These are phyloP conservation scores for Serranochromis macrocephalus DNA, from an alignment of 2,113 vertebrate species.

Conservation along the genomic window DNA sequence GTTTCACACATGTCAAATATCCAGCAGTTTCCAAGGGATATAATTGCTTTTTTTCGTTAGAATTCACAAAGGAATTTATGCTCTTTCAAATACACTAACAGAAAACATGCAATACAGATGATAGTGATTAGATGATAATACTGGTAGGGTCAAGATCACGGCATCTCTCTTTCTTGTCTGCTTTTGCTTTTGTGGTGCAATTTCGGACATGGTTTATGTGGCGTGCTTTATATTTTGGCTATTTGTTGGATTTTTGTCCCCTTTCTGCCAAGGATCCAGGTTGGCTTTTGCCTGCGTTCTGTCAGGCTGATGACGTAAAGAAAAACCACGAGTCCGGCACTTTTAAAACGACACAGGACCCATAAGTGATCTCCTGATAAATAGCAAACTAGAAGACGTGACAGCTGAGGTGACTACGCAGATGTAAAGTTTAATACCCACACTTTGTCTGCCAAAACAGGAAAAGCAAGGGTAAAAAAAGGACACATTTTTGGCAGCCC, in stretches of 20 bases:
- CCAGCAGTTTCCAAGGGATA: not conserved
- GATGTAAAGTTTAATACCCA: conserved; percentile 30
- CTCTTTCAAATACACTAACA: not conserved
- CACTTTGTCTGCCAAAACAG: conserved; percentile 27
- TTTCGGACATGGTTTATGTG: not conserved
- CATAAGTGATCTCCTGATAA: not conserved
- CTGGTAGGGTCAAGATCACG: not conserved
- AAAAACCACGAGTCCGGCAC: not conserved
- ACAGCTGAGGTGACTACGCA: not conserved
- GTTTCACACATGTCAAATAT: not conserved
- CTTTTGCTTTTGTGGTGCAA: not conserved
- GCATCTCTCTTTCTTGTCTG: not conserved
- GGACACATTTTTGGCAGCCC: conserved; percentile 67
- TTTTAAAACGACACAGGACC: not conserved
- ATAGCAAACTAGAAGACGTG: not conserved
- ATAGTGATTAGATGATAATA: not conserved
- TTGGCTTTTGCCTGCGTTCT: not conserved
- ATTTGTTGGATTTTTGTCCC: not conserved
- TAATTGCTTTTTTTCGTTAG: not conserved
- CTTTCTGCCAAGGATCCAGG: not conserved
- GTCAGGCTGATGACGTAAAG: not conserved
- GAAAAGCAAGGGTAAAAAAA: conserved; percentile 60
- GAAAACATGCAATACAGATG: not conserved
- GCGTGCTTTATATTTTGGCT: not conserved
- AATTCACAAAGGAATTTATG: not conserved